These are phyloP conservation scores for Galerucella nymphaeae DNA, from an alignment of 2,888 invertebrate species.

Conservation along the genomic window DNA sequence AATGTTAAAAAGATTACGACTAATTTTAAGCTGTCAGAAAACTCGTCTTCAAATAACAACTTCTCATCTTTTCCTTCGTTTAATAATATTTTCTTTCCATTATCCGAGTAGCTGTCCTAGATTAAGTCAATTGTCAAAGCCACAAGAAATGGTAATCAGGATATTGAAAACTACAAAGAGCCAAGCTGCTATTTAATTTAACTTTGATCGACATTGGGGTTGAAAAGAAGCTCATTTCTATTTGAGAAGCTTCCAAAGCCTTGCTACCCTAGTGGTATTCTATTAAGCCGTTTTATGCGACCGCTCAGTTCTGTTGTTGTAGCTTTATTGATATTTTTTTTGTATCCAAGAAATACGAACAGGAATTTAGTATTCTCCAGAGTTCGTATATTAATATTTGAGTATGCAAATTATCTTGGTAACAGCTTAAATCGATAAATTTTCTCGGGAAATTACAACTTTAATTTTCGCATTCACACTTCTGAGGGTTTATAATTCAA, in stretches of 20 bases:
- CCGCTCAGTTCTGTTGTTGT: not conserved
- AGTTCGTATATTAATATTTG: not conserved
- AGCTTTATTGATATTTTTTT: not conserved
- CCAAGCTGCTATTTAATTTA: not conserved
- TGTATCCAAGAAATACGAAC: not conserved
- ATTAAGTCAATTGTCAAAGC: not conserved
- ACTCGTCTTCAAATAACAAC: not conserved
- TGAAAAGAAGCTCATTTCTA: not conserved
- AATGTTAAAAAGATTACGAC: too few species aligned
- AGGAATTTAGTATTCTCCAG: not conserved
- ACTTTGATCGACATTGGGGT: not conserved
- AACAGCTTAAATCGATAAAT: not conserved
- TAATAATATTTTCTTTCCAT: slow-evolving; percentile 18
- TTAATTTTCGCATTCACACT: too few species aligned
- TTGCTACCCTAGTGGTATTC: not conserved
- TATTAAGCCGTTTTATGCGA: slow-evolving; percentile 2
- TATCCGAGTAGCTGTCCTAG: not conserved
- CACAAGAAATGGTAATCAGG: slow-evolving; percentile 4
- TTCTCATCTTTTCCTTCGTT: not conserved
- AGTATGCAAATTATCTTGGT: not conserved
- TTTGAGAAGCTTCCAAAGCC: not conserved
- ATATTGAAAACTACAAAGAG: slow-evolving; percentile 8
- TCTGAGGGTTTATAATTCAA: too few species aligned
- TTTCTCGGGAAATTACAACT: too few species aligned
- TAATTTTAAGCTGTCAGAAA: too few species aligned